Percentiles rank a stretch among this genome's conserved stretches.
Evolutionary conservation across 2,113 vertebrate species (phyloP).

Genomic region (Miniopterus natalensis): DNA sequence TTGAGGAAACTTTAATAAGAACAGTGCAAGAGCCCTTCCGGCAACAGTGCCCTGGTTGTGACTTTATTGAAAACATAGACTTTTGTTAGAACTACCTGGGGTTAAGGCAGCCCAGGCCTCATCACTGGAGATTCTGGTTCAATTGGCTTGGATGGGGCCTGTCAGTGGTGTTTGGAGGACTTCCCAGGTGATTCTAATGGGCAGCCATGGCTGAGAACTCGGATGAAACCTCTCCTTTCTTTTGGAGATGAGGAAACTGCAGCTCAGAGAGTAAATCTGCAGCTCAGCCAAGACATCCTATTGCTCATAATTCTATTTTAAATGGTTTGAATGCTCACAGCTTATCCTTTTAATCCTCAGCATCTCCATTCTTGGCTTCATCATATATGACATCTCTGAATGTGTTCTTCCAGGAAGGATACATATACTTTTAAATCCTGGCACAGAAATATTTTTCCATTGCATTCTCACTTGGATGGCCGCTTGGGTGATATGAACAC

Average conservation of each 20-base stretch:
- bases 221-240: neutral
- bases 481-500: neutral
- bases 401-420: constrained; percentile 22
- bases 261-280: neutral
- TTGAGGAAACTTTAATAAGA: neutral
- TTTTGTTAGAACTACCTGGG: neutral
- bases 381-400: neutral
- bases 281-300: neutral
- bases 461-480: neutral
- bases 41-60: neutral
- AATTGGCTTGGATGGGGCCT: neutral
- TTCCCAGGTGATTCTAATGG: neutral
- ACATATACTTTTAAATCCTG: neutral
- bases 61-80: neutral
- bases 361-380: neutral
- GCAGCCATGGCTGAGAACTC: neutral
- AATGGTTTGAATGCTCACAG: neutral
- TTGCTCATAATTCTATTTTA: constrained; percentile 24
- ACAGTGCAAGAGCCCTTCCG: neutral
- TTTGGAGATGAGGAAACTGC: neutral
- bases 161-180: neutral
- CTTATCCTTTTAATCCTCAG: constrained; percentile 6
- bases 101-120: neutral
- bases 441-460: neutral
- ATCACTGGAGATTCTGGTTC: neutral